Evolutionary conservation across 2,888 invertebrate genomes (phyloP), one percentile per base, ranked within the genome.

Genomic region (Torymus aiolomorphi): DNA sequence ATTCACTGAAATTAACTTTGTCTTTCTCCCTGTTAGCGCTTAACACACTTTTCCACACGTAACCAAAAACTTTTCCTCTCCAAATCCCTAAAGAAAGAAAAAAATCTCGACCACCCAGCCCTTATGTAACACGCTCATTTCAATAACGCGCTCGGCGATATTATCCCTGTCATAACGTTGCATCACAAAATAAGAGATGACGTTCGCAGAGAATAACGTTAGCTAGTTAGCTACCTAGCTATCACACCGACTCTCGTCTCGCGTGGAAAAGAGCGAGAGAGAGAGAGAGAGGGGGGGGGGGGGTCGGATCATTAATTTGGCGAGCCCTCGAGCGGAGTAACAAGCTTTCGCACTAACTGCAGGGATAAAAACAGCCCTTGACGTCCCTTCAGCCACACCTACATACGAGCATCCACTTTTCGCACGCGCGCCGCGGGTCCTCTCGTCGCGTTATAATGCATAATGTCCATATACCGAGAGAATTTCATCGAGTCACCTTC

Each of bases 281-380:
- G 52, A 2, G 31, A 24, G 54, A 20, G 31, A 12, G 57, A 67
- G 16, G 13, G 18, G n/a, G 16, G 13, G 18, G n/a, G 13, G 81
- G 24, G 42, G 59, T 11, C 61, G 83, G 85, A 85, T 87, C 88
- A 90, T 90, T 90, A 90, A 90, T 90, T 89, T 88, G 86, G 84
- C 83, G 51, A 73, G 63, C 82, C 85, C 82, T 83, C 83, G 83
- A 88, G 88, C 87, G 84, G 83, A 83, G 85, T 85, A 86, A 90
- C 90, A 90, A 84, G 89, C 85, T 89, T 89, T 86, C 83, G 88
- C 90, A 90, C 89, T 90, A 88, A 82, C 74, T 78, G 66, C 8
- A 69, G 69, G 83, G 83, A 86, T 86, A 87, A 87, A 85, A 84
- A 80, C 72, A 65, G 70, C 66, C 52, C 52, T 74, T 24, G 73